These are phyloP conservation scores for Styela clava DNA, from an alignment of 23 tunicate genomes.

Conservation along the genomic window DNA sequence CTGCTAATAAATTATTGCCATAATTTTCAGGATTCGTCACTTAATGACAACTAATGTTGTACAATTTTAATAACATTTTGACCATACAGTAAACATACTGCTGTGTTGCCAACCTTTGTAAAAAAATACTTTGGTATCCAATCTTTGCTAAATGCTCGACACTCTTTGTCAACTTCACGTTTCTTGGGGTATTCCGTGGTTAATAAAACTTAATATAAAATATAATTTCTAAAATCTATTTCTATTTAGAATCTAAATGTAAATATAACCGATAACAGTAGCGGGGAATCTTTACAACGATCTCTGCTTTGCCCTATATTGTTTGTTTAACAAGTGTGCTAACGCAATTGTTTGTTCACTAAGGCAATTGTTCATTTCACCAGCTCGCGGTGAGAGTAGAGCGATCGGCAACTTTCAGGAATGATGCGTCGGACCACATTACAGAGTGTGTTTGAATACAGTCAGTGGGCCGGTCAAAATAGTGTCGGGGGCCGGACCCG, in stretches of 20 bases:
- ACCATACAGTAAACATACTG: conserved; percentile 11
- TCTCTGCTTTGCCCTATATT: neutral
- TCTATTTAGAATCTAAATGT: neutral
- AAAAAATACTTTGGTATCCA: conserved; percentile 73
- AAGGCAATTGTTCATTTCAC: too few relatives aligned
- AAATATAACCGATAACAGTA: conserved; percentile 7
- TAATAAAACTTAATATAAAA: neutral
- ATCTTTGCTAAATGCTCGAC: conserved; percentile 71
- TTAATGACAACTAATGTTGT: conserved; percentile 69
- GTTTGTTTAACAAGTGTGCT: neutral
- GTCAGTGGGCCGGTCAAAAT: neutral
- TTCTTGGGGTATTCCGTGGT: conserved; percentile 63
- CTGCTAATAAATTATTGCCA: conserved; percentile 68
- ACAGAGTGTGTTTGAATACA: neutral
- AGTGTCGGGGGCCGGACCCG: neutral
- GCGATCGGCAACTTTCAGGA: too few relatives aligned
- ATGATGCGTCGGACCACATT: conserved; percentile 6
- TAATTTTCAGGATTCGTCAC: conserved; percentile 43
- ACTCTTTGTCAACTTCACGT: conserved; percentile 71
- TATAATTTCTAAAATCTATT: neutral
- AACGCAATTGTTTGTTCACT: neutral
- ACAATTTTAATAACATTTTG: conserved; percentile 52
- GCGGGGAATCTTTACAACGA: neutral
- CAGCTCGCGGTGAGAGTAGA: too few relatives aligned
- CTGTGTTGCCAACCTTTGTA: conserved; percentile 45